These are phyloP conservation scores for Tenthredo livida DNA, from an alignment of 2,888 invertebrate species.

Conservation along the genomic window DNA sequence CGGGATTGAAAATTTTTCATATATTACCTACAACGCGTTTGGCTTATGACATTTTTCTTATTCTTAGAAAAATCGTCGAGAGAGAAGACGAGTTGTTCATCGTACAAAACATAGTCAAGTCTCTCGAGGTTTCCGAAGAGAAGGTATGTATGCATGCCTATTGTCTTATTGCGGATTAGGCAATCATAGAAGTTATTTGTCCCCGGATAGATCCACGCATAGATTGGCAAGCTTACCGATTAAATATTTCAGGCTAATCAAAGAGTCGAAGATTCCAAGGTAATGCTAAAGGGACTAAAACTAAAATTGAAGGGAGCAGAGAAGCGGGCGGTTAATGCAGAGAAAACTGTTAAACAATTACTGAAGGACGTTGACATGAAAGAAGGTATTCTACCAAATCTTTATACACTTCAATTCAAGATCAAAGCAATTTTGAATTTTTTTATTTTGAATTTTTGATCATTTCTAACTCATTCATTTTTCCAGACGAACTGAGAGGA, in stretches of 20 bases:
- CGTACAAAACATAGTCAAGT: slow-evolving; percentile 76
- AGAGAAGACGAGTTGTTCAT: slow-evolving; percentile 77
- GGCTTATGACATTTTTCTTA: neutral
- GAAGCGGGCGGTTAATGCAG: slow-evolving; percentile 74
- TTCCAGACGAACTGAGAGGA: slow-evolving; percentile 82
- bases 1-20: neutral
- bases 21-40: neutral
- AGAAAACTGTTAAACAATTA: slow-evolving; percentile 72
- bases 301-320: slow-evolving; percentile 72
- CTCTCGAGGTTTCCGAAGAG: slow-evolving; percentile 76
- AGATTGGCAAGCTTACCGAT: slow-evolving; percentile 29
- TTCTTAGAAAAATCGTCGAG: slow-evolving; percentile 74
- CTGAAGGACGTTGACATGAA: slow-evolving; percentile 75
- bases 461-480: neutral
- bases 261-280: slow-evolving; percentile 75
- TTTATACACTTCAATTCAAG: neutral
- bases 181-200: slow-evolving; percentile 25
- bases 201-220: slow-evolving; percentile 12
- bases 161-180: neutral
- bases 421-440: neutral
- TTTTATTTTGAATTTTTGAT: neutral
- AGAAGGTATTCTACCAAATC: slow-evolving; percentile 68
- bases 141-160: slow-evolving; percentile 67
- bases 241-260: slow-evolving; percentile 72
- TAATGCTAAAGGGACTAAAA: slow-evolving; percentile 73